These are phyloP conservation scores for Andrena dorsata DNA, from an alignment of 2,888 invertebrate genomes.

Conservation along the genomic window DNA sequence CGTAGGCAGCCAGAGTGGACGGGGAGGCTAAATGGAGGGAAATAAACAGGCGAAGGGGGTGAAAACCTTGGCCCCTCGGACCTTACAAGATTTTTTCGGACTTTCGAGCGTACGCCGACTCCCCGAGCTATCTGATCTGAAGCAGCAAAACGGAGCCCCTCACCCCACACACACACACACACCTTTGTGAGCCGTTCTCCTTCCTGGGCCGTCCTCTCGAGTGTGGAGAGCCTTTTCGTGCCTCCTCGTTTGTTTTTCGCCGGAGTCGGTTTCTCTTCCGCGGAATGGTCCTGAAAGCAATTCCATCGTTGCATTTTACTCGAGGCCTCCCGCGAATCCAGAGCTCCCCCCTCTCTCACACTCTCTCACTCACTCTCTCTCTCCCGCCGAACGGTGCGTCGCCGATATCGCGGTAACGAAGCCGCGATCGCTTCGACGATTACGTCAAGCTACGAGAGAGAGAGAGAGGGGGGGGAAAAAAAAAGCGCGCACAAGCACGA, in stretches of 20 bases:
- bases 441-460: conserved; percentile 20
- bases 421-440: conserved; percentile 38
- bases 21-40: conserved; percentile 71
- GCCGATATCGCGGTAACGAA: conserved; percentile 5
- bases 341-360: too few species aligned
- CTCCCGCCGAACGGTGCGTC: too few species aligned
- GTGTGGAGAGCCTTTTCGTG: conserved; percentile 85
- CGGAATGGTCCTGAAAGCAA: conserved; percentile 79
- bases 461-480: too few species aligned
- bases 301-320: conserved; percentile 12
- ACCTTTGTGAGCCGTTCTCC: conserved; percentile 86
- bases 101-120: conserved; percentile 13
- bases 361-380: too few species aligned
- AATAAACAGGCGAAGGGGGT: conserved; percentile 51
- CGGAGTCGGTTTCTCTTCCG: conserved; percentile 81
- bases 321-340: background rate
- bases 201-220: conserved; percentile 86
- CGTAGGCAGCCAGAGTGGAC: conserved; percentile 66
- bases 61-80: conserved; percentile 51
- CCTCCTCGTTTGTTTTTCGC: conserved; percentile 85
- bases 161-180: too few species aligned
- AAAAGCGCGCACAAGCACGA: conserved; percentile 44
- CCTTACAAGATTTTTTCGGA: conserved; percentile 43
- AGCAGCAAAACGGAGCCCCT: background rate
- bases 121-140: conserved; percentile 1